Base-by-base conservation (phyloP, 2,797 vertebrate species). In the Sebastes aleutianus region DNA sequence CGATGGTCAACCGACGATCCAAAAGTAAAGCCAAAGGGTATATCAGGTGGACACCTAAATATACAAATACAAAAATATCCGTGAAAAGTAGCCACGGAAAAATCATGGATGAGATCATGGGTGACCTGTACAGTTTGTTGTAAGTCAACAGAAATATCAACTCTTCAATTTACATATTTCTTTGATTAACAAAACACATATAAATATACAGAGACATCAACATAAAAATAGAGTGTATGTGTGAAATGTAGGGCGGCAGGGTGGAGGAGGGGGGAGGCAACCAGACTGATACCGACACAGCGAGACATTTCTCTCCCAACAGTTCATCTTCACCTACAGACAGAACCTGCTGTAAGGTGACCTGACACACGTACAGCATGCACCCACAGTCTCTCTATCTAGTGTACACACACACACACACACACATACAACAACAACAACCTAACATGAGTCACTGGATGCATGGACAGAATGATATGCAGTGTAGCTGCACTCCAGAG, bases 261-360 rank as follows among this genome's bases (percentile, higher is more conserved):
- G 29, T 31, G 69, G 65, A 34, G 58, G 74, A 70, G 47, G 70
- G 61, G 39, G 8, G 53, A 26, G 54, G 47, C 47, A 50, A 50
- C 47, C 47, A 18, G 68, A 65, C 50, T 71, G 62, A 85, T 27
- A 76, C 68, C 65, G 78, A 85, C 63, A 78, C 61, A 56, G 59
- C 63, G 57, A 72, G 50, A 79, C 71, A 57, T 70, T 66, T 80
- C 69, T 76, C 54, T 79, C 74, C 53, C 10, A 58, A 75, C 76
- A 74, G 64, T 74, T 84, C 67, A 54, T 70, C 73, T 27, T 70
- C 83, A 73, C 57, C 61, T 75, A 64, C 79, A 75, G 62, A 85
- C 72, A 74, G 76, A 73, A 71, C 22, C 65, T 75, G 62, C 67
- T 75, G 79, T 80, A 77, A 86, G 58, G 58, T 75, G 78, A 82